phyloP scores from a whole-genome alignment of 92 coral and sea anemone species.

The Zoanthus solanderi region DNA sequence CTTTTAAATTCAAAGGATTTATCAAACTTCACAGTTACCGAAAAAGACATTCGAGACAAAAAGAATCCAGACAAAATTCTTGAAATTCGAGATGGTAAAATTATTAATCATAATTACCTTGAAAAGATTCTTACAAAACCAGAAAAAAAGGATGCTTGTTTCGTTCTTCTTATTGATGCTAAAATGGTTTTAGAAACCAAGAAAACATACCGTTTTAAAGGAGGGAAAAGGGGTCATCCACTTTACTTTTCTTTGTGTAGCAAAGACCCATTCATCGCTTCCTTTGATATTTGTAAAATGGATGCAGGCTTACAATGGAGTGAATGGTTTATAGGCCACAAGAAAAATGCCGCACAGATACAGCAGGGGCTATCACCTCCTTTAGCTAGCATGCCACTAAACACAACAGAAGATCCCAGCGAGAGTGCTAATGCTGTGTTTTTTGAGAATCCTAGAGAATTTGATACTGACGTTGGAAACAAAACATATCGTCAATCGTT shows the following conservation, averaged over 20 bases:
- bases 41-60: not conserved
- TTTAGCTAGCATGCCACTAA: not conserved
- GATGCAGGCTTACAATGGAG: constrained; percentile 28
- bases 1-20: not conserved
- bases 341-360: not conserved
- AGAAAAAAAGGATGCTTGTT: not conserved
- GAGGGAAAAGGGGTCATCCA: not conserved
- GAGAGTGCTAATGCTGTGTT: not conserved
- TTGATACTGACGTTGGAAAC: not conserved
- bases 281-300: not conserved
- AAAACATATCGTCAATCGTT: not conserved
- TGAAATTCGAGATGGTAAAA: constrained; percentile 24
- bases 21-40: not conserved
- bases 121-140: not conserved
- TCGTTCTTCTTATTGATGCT: constrained; percentile 22
- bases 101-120: not conserved
- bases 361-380: not conserved
- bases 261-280: constrained; percentile 12
- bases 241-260: not conserved
- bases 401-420: not conserved
- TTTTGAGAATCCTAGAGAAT: constrained; percentile 21
- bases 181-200: constrained; percentile 3
- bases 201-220: constrained; percentile 14
- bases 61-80: not conserved
- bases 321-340: not conserved